Conservation (phyloP, 2,797 vertebrate species). For the Sternarchorhynchus goeldii region DNA sequence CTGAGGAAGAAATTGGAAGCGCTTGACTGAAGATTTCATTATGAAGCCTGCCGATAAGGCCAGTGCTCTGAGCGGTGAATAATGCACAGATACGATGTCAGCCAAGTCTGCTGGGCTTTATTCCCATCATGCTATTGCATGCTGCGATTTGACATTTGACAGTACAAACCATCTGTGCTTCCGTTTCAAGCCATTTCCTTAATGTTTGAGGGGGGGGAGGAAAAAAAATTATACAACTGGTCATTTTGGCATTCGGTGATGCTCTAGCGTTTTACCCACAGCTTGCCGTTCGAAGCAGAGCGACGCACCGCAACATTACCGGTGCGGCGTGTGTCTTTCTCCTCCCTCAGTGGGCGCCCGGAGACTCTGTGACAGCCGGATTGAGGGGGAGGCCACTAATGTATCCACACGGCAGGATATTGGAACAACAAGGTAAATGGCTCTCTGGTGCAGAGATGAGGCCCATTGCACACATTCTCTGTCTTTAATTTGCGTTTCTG, state of each 20-base stretch:
- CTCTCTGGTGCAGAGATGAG: constrained; percentile 46
- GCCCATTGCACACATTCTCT: constrained; percentile 44
- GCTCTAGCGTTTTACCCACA: constrained; percentile 30
- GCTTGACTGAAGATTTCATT: constrained; percentile 61
- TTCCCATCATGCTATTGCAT: constrained; percentile 31
- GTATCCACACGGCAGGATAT: constrained; percentile 50
- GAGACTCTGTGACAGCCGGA: constrained; percentile 40
- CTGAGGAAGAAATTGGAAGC: constrained; percentile 54
- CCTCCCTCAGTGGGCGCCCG: constrained; percentile 35
- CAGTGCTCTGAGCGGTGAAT: constrained; percentile 46
- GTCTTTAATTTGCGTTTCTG: constrained; percentile 30
- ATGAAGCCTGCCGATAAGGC: constrained; percentile 57
- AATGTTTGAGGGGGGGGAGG: constrained; percentile 17
- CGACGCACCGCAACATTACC: constrained; percentile 41
- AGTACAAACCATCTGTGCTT: constrained; percentile 47
- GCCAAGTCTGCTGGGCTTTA: constrained; percentile 44
- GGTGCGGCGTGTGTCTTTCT: constrained; percentile 38
- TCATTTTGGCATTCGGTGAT: constrained; percentile 44
- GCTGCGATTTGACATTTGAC: constrained; percentile 41
- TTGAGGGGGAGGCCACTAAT: constrained; percentile 47
- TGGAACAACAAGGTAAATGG: constrained; percentile 55
- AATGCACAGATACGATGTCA: constrained; percentile 41
- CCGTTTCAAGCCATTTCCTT: constrained; percentile 31
- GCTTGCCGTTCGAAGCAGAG: constrained; percentile 42
- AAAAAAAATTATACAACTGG: constrained; percentile 39